phyloP scores from a whole-genome alignment of 2,888 invertebrate species.

The Pyrochroa serraticornis region DNA sequence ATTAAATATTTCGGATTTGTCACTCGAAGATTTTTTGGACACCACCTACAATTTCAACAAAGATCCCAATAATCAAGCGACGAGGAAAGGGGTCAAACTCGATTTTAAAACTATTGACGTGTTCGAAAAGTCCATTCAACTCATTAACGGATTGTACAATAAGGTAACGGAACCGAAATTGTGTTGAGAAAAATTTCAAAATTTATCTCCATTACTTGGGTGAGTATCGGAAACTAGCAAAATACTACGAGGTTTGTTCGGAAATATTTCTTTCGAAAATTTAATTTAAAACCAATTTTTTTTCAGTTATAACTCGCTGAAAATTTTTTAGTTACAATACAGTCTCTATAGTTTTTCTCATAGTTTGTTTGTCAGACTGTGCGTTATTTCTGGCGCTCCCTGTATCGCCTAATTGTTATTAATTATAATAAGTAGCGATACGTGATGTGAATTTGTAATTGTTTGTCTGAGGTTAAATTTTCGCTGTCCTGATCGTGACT shows the following conservation, averaged over 20 bases:
- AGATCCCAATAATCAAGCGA: constrained; percentile 57
- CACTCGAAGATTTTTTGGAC: constrained; percentile 72
- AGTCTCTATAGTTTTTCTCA: too few species aligned
- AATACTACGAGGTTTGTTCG: too few species aligned
- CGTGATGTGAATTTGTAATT: constrained; percentile 11
- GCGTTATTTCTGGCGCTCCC: not conserved
- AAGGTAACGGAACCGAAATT: constrained; percentile 55
- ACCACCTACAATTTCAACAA: constrained; percentile 59
- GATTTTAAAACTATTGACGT: constrained; percentile 86
- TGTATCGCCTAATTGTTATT: not conserved
- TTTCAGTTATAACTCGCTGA: too few species aligned
- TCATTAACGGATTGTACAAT: constrained; percentile 54
- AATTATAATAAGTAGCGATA: not conserved
- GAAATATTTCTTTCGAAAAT: too few species aligned
- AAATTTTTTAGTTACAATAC: too few species aligned
- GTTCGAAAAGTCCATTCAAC: constrained; percentile 64
- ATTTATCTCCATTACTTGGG: too few species aligned
- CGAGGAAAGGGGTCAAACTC: constrained; percentile 78
- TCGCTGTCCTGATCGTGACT: constrained; percentile 17
- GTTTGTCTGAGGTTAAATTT: too few species aligned
- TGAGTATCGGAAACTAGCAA: too few species aligned
- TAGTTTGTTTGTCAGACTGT: too few species aligned
- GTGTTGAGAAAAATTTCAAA: constrained; percentile 11
- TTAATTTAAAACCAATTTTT: too few species aligned
- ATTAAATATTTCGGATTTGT: constrained; percentile 71